Evolutionary conservation across 2,888 invertebrate species (phyloP), one percentile per base, ranked within the genome.

Genomic region (Molanna angustata): DNA sequence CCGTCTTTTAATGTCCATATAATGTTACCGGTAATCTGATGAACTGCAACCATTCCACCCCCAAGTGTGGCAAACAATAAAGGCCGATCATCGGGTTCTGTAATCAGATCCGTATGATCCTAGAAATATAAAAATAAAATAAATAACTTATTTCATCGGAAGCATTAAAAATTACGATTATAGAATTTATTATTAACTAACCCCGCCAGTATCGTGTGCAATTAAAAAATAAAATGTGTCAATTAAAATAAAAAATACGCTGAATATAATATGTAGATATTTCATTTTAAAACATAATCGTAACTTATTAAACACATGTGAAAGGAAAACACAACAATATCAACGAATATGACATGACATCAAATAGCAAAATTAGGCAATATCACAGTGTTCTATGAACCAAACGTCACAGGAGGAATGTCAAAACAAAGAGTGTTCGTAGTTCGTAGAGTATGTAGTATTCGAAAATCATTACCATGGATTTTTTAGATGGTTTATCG

Each of bases 1-100:
- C 90, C 92, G 76, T 97, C 94, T 73, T 90, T 87, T 57, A 95
- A 82, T 65, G 85, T 87, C 98, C 98, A 98, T 64, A 87, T 83
- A 62, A 91, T 81, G 64, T 85, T 81, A 54, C 97, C 97, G 49
- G 90, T 85, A 61, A 83, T 74, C 61, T 89, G 88, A 65, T 93
- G 90, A 42, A 98, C 81, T n/a, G 94, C 96, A 61, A 90, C 85
- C 66, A 98, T 84, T 59, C 88, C 87, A 61, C 98, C 98, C 67
- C 94, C 94, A 62, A 98, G 79, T 41, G 97, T 97, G 39, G 95
- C 93, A 66, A 96, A 88, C 58, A 97, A 80, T 62, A 97, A 72
- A 37, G 90, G 76, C 60, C 88, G 80, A 65, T 87, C 86, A 67
- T 86, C 84, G 40, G 72, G 65, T 62, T 84, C 84, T 57, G 83